Evolutionary conservation across 2,797 vertebrate genomes (phyloP), one percentile per base, ranked within the genome.

Genomic region (Propithecus perrieri): DNA sequence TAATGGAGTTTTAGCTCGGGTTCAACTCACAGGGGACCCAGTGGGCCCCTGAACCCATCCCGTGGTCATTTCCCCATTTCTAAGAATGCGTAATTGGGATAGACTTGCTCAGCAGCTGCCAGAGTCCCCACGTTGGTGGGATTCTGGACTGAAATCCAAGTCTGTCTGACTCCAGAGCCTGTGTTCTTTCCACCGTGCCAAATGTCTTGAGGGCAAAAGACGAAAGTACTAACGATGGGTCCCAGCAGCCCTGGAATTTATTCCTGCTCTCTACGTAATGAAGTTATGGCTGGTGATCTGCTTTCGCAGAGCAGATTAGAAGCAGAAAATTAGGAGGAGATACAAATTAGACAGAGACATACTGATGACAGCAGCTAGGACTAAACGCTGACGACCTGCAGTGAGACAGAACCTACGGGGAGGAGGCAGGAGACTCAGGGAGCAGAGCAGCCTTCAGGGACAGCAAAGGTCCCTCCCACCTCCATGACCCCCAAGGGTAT

Each of bases 161-260:
- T 59, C 67, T 26, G 1, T 24, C 9, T 88, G 57, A 75, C 67
- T 80, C 67, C 46, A 53, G 46, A 71, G 20, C 26, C 55, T 72
- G n/a, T 50, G 18, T 59, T 75, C 46, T 76, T 63, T 55, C 48
- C 13, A 84, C 3, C 61, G 4, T 53, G 38, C 35, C 48, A 63
- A 50, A 72, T 38, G 46, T 50, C 53, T 57, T 10, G 6, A 63
- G 2, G 15, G 61, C 5, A 57, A 35, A 81, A 84, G 35, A 86
- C 30, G 5, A 41, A 69, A 93, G 71, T 79, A 95, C 33, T 61
- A 90, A 43, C 20, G 41, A 88, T 33, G 81, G 65, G 33, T 71
- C 20, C 48, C 89, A 86, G 92, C 76, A 93, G 72, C 30, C 35
- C 78, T 91, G 35, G 14, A 93, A 85, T 96, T 80, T 63, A 91